phyloP scores from a whole-genome alignment of 2,888 invertebrate species.

The Phaonia tiefii region DNA sequence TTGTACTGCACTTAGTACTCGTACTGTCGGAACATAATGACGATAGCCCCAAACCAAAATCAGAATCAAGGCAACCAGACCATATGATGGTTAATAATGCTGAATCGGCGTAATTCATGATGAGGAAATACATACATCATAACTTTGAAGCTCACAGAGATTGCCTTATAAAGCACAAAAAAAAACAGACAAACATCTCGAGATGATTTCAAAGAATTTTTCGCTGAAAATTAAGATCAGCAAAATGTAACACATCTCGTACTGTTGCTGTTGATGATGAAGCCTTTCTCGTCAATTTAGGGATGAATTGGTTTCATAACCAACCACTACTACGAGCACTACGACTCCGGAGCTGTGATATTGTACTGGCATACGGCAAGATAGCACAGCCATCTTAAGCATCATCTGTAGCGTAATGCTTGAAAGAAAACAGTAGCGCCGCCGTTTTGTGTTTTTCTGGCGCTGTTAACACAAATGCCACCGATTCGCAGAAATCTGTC shows the following conservation, averaged over 20 bases:
- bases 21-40: too few species aligned
- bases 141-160: conserved; percentile 33
- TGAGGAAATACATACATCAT: neutral
- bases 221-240: conserved; percentile 25
- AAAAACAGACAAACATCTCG: neutral
- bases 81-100: conserved; percentile 2
- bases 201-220: conserved; percentile 34
- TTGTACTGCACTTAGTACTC: too few species aligned
- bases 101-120: conserved; percentile 26
- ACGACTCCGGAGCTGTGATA: conserved; percentile 8
- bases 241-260: conserved; percentile 35
- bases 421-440: conserved; percentile 77
- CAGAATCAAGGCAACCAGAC: neutral
- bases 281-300: conserved; percentile 64
- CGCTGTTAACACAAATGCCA: conserved; percentile 66
- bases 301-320: conserved; percentile 57
- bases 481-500: conserved; percentile 79
- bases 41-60: too few species aligned
- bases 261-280: conserved; percentile 28
- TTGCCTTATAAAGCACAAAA: neutral
- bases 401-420: conserved; percentile 70
- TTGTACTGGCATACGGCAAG: neutral
- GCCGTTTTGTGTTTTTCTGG: conserved; percentile 58
- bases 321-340: conserved; percentile 10
- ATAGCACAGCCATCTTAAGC: conserved; percentile 60